Conservation (phyloP, 2,888 invertebrate genomes). For the Amblyjoppa fuscipennis region DNA sequence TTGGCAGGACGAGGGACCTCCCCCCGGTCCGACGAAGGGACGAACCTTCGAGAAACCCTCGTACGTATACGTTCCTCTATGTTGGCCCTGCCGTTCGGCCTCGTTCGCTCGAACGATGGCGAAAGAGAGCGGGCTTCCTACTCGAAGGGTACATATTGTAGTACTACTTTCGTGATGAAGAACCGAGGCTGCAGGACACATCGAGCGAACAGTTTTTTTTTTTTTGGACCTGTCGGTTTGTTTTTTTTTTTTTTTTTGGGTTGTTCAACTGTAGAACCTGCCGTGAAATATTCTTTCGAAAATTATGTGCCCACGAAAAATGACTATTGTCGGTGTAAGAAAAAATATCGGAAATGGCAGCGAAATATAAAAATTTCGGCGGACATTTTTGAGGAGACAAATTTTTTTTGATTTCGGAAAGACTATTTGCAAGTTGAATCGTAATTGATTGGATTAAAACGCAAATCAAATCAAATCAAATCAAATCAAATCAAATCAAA, state of each 20-base stretch:
- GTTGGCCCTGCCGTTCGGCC: conserved; percentile 4
- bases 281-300: not conserved
- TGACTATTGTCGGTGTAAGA: not conserved
- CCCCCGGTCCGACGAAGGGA: conserved; percentile 60
- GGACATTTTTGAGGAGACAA: too few relatives aligned
- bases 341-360: too few relatives aligned
- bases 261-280: conserved; percentile 32
- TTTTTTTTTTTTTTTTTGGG: conserved; percentile 21
- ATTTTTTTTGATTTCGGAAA: too few relatives aligned
- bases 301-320: not conserved
- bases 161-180: not conserved
- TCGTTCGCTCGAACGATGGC: conserved; percentile 5
- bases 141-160: conserved; percentile 19
- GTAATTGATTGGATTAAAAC: conserved; percentile 19
- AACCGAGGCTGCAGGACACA: not conserved
- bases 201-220: conserved; percentile 2
- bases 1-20: conserved; percentile 64
- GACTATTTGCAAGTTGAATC: not conserved
- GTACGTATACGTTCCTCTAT: conserved; percentile 22
- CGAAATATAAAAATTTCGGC: not conserved
- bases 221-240: conserved; percentile 26
- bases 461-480: too few relatives aligned
- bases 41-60: conserved; percentile 53
- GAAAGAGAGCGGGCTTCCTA: conserved; percentile 20
- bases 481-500: too few relatives aligned